Percentiles rank a stretch among this genome's conserved stretches.
phyloP scores from a whole-genome alignment of 2,113 vertebrate genomes.

The Myodes glareolus region DNA sequence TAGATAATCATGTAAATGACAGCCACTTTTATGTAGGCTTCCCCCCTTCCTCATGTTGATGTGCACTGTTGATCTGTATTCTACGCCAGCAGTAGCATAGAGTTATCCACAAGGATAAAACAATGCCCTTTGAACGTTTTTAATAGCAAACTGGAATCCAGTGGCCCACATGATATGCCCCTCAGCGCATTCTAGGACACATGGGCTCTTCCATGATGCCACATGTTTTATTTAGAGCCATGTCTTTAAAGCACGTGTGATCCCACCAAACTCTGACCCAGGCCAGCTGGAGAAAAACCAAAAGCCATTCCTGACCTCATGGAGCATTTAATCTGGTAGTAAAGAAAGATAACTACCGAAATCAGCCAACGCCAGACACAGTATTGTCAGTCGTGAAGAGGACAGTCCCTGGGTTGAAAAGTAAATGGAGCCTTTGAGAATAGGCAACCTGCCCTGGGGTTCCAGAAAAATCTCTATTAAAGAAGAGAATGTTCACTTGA shows the following conservation, averaged over 20 bases:
- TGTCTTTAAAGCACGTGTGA: not conserved
- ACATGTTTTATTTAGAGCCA: not conserved
- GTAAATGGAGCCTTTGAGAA: not conserved
- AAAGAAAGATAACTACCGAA: not conserved
- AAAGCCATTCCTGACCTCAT: not conserved
- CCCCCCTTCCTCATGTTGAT: not conserved
- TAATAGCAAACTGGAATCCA: not conserved
- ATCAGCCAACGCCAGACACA: not conserved
- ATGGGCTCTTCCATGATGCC: not conserved
- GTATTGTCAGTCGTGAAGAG: not conserved
- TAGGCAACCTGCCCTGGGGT: not conserved
- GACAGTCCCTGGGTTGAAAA: not conserved
- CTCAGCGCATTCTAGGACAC: not conserved
- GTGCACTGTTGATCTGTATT: not conserved
- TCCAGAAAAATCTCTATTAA: not conserved
- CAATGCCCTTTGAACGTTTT: not conserved
- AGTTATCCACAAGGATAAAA: not conserved
- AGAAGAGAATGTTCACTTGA: not conserved
- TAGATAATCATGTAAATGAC: not conserved
- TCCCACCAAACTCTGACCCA: not conserved
- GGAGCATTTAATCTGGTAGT: not conserved
- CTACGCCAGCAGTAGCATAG: not conserved
- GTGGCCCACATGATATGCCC: not conserved
- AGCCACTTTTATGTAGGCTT: not conserved
- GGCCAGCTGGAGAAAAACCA: not conserved